Percentiles rank a stretch among this genome's conserved stretches.
Evolutionary conservation across 2,113 vertebrate species (phyloP).

Genomic region (Cariama cristata): DNA sequence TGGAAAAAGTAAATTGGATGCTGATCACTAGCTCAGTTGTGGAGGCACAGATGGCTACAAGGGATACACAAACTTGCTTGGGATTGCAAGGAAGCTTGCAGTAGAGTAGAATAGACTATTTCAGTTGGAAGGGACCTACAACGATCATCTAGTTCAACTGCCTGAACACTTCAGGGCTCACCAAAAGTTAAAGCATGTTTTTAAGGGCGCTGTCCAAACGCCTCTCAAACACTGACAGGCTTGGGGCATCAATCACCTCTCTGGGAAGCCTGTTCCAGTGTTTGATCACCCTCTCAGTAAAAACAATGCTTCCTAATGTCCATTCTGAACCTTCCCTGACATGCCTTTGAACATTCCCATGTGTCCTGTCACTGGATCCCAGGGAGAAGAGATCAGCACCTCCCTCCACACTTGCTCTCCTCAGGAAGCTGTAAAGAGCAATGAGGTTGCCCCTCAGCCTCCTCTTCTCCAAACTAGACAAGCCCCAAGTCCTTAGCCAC

Average conservation of each 20-base stretch:
- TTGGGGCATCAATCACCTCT: not conserved
- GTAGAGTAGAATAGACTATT: not conserved
- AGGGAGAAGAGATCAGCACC: not conserved
- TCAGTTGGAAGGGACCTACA: not conserved
- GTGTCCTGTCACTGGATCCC: not conserved
- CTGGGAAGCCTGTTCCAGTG: not conserved
- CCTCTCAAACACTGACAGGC: not conserved
- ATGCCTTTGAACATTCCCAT: not conserved
- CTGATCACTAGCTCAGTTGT: not conserved
- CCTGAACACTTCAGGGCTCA: not conserved
- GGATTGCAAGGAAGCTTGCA: not conserved
- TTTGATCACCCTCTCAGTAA: not conserved
- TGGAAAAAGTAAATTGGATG: not conserved
- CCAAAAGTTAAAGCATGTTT: not conserved
- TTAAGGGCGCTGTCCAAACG: not conserved
- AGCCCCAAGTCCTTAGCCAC: not conserved
- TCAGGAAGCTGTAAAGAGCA: not conserved
- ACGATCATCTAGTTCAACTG: not conserved
- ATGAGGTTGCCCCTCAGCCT: not conserved
- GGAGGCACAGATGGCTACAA: not conserved
- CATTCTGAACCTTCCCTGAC: not conserved
- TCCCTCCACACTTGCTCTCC: not conserved
- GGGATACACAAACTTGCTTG: not conserved
- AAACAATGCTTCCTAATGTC: not conserved
- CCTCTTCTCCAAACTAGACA: not conserved